Base-by-base conservation (phyloP, 1,140 invertebrate species). In the Lethrus apterus region DNA sequence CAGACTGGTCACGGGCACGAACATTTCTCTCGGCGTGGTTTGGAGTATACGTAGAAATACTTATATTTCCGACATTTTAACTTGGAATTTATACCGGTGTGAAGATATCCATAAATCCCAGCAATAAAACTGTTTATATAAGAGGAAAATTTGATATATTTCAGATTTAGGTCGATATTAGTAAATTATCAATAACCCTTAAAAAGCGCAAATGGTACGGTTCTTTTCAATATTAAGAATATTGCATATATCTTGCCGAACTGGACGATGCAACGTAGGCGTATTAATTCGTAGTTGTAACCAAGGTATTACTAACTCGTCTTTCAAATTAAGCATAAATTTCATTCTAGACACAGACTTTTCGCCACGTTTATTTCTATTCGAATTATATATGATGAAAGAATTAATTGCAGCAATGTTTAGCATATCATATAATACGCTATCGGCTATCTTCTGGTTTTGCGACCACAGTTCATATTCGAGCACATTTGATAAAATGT, bases 401-500 rank as follows among this genome's bases (percentile, higher is more conserved):
- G 47, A 23, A 42, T 64, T 63, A 14, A 65, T 56, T 1, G 50
- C 52, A 18, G 48, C 49, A 13, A 64, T 50, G 43, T 65, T 58
- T 34, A 66, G 21, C 15, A 64, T 40, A 1, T 19, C 15, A 42
- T 42, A 56, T 35, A 56, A 53, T n/a, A 56, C 21, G 9, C 32
- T 24, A 40, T 0, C 1, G 36, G 36, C 20, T 10, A 40, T 24
- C 19, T 40, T 40, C 36, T 40, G 10, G 19, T 40, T 24, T 40
- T 40, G 19, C 36, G 21, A 9, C 24, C 24, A 13, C 14, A 33
- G 31, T 33, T 15, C 31, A 11, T 15, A 13, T 33, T 9, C 2
- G 38, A 41, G 38, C 13, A 26, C 21, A 41, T 41, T 41, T 41
- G 10, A 20, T 41, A 2, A 23, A 41, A 41, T 41, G 4, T 41